Percentiles rank a stretch among this genome's conserved stretches.
Conservation (phyloP, 2,113 vertebrate species). For the Sylvia atricapilla region DNA sequence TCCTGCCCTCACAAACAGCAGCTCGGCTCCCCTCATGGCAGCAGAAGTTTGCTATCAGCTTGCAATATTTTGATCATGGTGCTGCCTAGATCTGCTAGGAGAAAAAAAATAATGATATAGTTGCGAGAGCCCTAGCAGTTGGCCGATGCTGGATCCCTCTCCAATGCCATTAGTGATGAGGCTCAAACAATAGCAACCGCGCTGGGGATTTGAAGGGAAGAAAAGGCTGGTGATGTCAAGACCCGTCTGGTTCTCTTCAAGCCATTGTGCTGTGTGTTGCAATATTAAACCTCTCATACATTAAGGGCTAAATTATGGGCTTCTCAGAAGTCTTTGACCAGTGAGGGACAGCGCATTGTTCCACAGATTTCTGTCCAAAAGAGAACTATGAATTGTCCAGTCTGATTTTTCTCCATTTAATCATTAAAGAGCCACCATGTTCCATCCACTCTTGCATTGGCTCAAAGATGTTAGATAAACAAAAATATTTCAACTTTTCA, state of each 20-base stretch:
- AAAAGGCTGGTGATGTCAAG: slow-evolving; percentile 46
- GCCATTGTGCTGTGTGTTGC: not conserved
- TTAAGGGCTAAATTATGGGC: not conserved
- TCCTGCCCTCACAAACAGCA: not conserved
- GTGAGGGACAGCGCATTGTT: not conserved
- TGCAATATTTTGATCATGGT: slow-evolving; percentile 17
- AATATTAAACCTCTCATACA: slow-evolving; percentile 10
- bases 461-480: not conserved
- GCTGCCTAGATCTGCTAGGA: not conserved
- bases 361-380: not conserved
- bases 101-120: slow-evolving; percentile 26
- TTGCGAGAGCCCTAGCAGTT: not conserved
- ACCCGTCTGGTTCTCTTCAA: slow-evolving; percentile 47
- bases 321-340: slow-evolving; percentile 16
- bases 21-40: not conserved
- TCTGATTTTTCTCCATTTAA: slow-evolving; percentile 3
- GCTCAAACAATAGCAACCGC: not conserved
- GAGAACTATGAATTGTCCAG: not conserved
- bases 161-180: slow-evolving; percentile 14
- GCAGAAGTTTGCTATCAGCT: slow-evolving; percentile 20
- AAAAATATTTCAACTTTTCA: not conserved
- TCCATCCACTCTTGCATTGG: not conserved
- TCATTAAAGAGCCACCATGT: not conserved
- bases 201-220: not conserved
- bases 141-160: not conserved